Percentiles rank a stretch among this genome's conserved stretches.
Evolutionary conservation across 2,797 vertebrate species (phyloP).

Genomic region (Coilia nasus): DNA sequence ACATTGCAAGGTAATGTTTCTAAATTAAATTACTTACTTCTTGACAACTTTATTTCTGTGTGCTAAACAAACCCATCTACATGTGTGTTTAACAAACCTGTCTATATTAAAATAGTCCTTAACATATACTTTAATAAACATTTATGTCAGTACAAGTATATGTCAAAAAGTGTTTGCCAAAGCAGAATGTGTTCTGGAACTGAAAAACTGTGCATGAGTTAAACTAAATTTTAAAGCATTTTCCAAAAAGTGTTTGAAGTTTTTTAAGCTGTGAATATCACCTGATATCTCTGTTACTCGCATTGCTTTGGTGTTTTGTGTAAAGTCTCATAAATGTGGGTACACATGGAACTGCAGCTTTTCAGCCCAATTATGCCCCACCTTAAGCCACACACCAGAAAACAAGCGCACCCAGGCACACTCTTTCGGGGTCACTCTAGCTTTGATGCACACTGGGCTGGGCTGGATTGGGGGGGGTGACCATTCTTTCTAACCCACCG

Average conservation of each 20-base stretch:
- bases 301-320: not conserved
- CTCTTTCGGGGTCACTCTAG: not conserved
- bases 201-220: not conserved
- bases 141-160: not conserved
- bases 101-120: not conserved
- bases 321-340: not conserved
- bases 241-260: not conserved
- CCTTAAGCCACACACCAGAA: not conserved
- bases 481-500: constrained; percentile 81
- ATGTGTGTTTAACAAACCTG: not conserved
- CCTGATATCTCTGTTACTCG: not conserved
- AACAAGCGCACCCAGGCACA: not conserved
- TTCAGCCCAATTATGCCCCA: not conserved
- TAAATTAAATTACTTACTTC: not conserved
- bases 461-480: no score
- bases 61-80: not conserved
- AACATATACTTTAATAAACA: not conserved
- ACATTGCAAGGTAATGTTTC: constrained; percentile 94
- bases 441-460: not conserved
- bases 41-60: not conserved
- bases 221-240: not conserved
- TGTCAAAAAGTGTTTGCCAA: not conserved
- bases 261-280: not conserved
- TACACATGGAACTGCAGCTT: constrained; percentile 4
- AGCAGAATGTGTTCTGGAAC: not conserved